Evolutionary conservation across 2,113 vertebrate genomes (phyloP).

Genomic region (Stercorarius parasiticus): DNA sequence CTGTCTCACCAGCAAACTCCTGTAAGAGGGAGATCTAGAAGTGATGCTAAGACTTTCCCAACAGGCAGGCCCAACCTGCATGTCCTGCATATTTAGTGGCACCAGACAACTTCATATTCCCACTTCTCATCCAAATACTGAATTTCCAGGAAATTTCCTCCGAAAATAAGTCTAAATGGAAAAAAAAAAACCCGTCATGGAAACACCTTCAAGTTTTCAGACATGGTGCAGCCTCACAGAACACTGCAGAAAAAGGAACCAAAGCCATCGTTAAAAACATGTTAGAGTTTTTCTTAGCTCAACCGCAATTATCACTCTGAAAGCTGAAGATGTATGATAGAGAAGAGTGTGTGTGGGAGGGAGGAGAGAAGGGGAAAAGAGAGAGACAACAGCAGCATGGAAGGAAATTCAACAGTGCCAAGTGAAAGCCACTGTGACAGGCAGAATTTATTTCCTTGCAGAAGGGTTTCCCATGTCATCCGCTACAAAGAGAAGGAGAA

Average conservation of each 20-base stretch:
- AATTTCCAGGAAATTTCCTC: neutral
- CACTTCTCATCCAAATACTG: neutral
- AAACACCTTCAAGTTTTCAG: neutral
- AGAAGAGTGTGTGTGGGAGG: conserved; percentile 27
- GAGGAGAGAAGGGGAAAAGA: conserved; percentile 10
- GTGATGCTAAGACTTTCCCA: neutral
- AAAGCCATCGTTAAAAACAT: conserved; percentile 7
- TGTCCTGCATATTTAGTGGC: neutral
- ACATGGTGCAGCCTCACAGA: neutral
- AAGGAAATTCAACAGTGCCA: conserved; percentile 40
- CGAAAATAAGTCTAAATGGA: neutral
- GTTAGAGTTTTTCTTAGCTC: conserved; percentile 15
- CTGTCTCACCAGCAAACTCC: neutral
- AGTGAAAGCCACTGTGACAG: conserved; percentile 25
- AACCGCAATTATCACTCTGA: conserved; percentile 10
- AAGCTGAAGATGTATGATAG: conserved; percentile 13
- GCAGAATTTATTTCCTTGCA: conserved; percentile 32
- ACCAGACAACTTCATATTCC: neutral
- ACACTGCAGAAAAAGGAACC: conserved; percentile 8
- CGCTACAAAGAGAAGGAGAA: neutral
- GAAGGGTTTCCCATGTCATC: conserved; percentile 10
- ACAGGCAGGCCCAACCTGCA: neutral
- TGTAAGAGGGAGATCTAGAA: neutral
- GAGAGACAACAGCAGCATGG: conserved; percentile 51
- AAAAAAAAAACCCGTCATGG: neutral